Evolutionary conservation across 1,140 invertebrate genomes (phyloP).

Genomic region (Ceratina calcarata): DNA sequence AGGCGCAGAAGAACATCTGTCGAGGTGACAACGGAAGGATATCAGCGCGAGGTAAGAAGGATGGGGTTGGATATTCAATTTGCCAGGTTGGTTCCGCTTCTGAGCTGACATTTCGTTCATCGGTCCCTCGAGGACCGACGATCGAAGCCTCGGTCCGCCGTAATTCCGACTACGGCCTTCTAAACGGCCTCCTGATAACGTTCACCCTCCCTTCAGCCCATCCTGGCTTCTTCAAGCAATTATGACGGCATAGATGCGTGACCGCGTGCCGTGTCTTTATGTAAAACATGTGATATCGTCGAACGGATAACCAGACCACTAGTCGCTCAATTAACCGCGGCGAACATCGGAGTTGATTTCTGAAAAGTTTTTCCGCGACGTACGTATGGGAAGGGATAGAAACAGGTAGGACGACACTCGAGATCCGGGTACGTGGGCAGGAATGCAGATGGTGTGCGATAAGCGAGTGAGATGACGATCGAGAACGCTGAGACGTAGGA

Average conservation of each 20-base stretch:
- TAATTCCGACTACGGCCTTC: slow-evolving; percentile 49
- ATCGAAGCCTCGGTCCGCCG: slow-evolving; percentile 55
- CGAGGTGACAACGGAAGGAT: not conserved
- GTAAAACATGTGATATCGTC: slow-evolving; percentile 24
- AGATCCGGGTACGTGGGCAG: slow-evolving; percentile 67
- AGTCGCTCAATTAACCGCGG: slow-evolving; percentile 43
- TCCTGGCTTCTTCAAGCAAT: slow-evolving; percentile 12
- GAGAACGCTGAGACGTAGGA: slow-evolving; percentile 35
- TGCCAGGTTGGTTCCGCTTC: slow-evolving; percentile 66
- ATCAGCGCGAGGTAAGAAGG: not conserved
- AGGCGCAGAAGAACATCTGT: not conserved
- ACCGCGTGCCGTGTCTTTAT: not conserved
- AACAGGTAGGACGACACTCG: slow-evolving; percentile 67
- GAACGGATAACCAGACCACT: not conserved
- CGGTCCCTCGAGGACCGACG: slow-evolving; percentile 63
- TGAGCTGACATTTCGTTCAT: slow-evolving; percentile 73
- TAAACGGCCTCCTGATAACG: slow-evolving; percentile 44
- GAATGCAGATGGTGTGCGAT: slow-evolving; percentile 68
- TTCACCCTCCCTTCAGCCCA: not conserved
- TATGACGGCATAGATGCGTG: not conserved
- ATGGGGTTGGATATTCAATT: slow-evolving; percentile 70
- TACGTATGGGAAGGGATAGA: slow-evolving; percentile 22
- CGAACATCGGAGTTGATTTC: not conserved
- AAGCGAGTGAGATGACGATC: slow-evolving; percentile 61
- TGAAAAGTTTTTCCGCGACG: slow-evolving; percentile 7